These are phyloP conservation scores for Phoxinus phoxinus DNA, from an alignment of 2,113 vertebrate species.

Conservation along the genomic window DNA sequence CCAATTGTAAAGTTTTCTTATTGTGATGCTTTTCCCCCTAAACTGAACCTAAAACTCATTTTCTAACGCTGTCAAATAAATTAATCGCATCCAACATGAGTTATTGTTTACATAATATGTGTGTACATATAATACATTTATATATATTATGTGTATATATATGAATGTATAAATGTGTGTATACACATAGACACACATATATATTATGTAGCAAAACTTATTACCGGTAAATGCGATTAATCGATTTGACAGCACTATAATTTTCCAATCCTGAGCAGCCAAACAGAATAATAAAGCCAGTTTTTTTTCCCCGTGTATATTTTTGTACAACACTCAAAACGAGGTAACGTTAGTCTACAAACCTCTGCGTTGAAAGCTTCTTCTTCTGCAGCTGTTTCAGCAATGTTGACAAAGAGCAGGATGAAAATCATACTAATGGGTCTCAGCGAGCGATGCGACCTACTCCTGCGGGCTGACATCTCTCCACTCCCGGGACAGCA, in stretches of 20 bases:
- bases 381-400: constrained; percentile 58
- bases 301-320: neutral
- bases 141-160: too few relatives aligned
- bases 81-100: too few relatives aligned
- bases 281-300: neutral
- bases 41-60: neutral
- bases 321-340: neutral
- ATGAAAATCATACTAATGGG: constrained; percentile 42
- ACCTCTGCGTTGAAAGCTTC: constrained; percentile 74
- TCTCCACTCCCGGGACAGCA: neutral
- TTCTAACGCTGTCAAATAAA: too few relatives aligned
- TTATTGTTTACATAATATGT: too few relatives aligned
- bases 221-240: too few relatives aligned
- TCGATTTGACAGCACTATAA: too few relatives aligned
- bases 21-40: neutral
- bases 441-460: neutral
- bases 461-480: constrained; percentile 32
- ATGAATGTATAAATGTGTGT: too few relatives aligned
- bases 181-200: too few relatives aligned
- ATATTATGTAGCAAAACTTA: too few relatives aligned
- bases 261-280: neutral
- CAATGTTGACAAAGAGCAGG: constrained; percentile 40
- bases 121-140: too few relatives aligned
- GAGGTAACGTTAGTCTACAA: neutral
- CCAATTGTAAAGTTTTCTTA: neutral